Evolutionary conservation across 2,113 vertebrate genomes (phyloP).

Genomic region (Proteles cristata): DNA sequence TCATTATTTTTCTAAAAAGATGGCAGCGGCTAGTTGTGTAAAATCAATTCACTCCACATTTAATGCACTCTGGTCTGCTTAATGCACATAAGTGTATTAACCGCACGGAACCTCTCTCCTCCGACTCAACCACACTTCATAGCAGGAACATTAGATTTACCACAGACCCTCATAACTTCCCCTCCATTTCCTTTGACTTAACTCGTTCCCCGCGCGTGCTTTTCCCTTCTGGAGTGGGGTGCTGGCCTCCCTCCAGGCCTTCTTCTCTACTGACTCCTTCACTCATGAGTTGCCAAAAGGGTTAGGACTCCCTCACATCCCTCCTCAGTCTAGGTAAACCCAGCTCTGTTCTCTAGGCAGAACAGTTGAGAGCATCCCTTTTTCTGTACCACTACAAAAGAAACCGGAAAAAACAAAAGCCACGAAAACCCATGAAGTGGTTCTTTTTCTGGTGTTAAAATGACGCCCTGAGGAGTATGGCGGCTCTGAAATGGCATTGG

Average conservation of each 20-base stretch:
- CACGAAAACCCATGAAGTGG: neutral
- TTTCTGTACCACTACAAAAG: neutral
- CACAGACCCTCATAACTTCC: conserved; percentile 51
- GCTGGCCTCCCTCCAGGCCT: neutral
- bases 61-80: conserved; percentile 64
- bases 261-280: conserved; percentile 31
- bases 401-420: neutral
- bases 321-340: neutral
- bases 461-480: neutral
- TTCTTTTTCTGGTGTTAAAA: neutral
- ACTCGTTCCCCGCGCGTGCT: conserved; percentile 24
- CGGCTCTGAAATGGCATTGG: neutral
- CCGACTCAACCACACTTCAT: conserved; percentile 50
- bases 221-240: neutral
- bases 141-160: conserved; percentile 46
- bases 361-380: neutral
- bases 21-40: conserved; percentile 50
- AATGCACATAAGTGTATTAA: conserved; percentile 70
- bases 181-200: conserved; percentile 56
- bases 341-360: neutral
- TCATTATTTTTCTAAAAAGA: conserved; percentile 72
- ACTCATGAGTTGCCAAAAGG: neutral
- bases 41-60: conserved; percentile 72
- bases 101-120: conserved; percentile 32
- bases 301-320: neutral